A percentile compares a stretch with the other conserved stretches of the same genome.
Conservation (phyloP, 2,113 vertebrate genomes). For the Macroglossus sobrinus region DNA sequence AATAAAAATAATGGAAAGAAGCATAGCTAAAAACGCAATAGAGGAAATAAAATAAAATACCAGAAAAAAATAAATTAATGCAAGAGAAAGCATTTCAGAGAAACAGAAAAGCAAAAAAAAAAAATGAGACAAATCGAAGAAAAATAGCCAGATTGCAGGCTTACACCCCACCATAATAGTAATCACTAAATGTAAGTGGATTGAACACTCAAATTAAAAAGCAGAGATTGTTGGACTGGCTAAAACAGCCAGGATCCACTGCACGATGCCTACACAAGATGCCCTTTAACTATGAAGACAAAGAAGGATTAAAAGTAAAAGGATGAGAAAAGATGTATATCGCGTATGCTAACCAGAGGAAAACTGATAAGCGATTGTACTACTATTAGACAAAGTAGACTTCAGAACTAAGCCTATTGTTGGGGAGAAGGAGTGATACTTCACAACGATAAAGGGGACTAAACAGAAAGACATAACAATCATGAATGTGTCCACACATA, state of each 20-base stretch:
- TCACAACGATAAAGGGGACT: neutral
- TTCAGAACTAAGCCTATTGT: neutral
- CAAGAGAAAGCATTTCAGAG: neutral
- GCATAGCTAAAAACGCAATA: neutral
- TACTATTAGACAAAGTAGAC: neutral
- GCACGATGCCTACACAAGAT: neutral
- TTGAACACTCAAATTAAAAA: neutral
- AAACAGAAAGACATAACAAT: neutral
- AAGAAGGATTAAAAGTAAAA: neutral
- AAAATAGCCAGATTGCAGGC: neutral
- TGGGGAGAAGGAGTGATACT: neutral
- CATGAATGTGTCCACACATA: neutral
- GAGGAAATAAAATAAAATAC: neutral
- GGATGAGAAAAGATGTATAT: neutral
- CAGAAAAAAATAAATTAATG: neutral
- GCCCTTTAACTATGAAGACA: neutral
- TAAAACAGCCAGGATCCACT: neutral
- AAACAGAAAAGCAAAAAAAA: conserved; percentile 1
- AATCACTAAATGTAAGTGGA: neutral
- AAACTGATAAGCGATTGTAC: neutral
- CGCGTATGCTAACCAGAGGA: neutral
- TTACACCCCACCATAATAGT: neutral
- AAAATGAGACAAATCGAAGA: neutral
- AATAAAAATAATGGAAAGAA: neutral
- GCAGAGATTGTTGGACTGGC: neutral